Percentiles rank a stretch among this genome's conserved stretches.
phyloP scores from a whole-genome alignment of 2,113 vertebrate species.

The Empidonax traillii region DNA sequence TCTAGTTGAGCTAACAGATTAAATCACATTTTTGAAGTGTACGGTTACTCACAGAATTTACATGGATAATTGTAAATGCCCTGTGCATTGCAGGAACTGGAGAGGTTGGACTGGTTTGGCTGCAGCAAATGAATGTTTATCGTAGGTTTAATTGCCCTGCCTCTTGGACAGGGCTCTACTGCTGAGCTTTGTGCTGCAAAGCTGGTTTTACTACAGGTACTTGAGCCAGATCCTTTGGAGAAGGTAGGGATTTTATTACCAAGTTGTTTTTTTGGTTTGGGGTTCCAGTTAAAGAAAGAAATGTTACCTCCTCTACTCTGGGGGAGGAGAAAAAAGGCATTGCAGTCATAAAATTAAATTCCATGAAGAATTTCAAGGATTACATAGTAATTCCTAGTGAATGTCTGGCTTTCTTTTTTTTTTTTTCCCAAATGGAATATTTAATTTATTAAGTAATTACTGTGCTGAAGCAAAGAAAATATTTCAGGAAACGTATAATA shows the following conservation, averaged over 20 bases:
- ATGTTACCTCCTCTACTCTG: fast-evolving
- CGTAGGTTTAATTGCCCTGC: background rate
- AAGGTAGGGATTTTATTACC: background rate
- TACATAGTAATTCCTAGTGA: background rate
- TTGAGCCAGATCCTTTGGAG: background rate
- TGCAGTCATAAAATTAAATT: background rate
- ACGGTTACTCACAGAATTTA: background rate
- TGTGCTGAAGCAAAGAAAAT: background rate
- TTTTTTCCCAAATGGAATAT: background rate
- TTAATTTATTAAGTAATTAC: background rate
- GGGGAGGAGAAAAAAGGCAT: fast-evolving
- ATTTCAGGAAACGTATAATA: background rate
- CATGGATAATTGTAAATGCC: background rate
- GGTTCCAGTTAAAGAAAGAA: background rate
- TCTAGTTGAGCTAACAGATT: background rate
- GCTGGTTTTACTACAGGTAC: background rate
- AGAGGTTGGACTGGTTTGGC: background rate
- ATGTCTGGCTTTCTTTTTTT: background rate
- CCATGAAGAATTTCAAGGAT: background rate
- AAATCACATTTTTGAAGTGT: background rate
- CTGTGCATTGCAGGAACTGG: background rate
- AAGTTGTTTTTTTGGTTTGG: background rate
- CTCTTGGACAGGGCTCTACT: background rate
- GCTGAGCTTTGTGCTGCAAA: background rate
- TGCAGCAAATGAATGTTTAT: background rate